Conservation (phyloP, 2,113 vertebrate genomes). For the Saccopteryx bilineata region DNA sequence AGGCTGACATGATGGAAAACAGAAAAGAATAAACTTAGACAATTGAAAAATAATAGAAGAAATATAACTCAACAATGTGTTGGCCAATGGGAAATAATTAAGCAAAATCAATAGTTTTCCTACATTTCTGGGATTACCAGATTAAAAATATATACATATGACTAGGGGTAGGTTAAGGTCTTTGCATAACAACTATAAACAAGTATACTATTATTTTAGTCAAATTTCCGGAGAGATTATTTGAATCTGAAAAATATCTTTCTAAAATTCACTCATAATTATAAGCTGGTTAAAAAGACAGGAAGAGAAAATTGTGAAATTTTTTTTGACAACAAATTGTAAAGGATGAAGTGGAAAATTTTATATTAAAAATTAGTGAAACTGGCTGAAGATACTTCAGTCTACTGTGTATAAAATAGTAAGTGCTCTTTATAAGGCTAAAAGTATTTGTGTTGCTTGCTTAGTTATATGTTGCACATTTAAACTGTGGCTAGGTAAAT, state of each 20-base stretch:
- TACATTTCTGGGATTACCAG: slow-evolving; percentile 6
- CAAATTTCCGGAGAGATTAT: background rate
- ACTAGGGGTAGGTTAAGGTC: background rate
- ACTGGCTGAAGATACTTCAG: background rate
- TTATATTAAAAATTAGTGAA: background rate
- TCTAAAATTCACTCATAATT: slow-evolving; percentile 24
- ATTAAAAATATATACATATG: background rate
- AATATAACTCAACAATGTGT: background rate
- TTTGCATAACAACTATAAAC: background rate
- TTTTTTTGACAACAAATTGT: slow-evolving; percentile 44
- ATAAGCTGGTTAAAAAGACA: background rate
- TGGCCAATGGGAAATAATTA: background rate
- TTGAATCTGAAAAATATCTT: slow-evolving; percentile 27
- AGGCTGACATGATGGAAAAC: background rate
- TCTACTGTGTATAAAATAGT: background rate
- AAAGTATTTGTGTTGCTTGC: background rate
- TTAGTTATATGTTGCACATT: background rate
- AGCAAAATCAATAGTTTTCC: background rate
- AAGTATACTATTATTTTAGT: background rate
- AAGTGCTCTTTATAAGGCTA: background rate
- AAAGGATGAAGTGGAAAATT: background rate
- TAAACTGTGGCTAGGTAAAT: background rate
- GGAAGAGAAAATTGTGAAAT: background rate
- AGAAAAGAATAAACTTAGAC: background rate
- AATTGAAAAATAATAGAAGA: background rate